Evolutionary conservation across 2,888 invertebrate genomes (phyloP), one percentile per base, ranked within the genome.

Genomic region (Cynaeus angustus): DNA sequence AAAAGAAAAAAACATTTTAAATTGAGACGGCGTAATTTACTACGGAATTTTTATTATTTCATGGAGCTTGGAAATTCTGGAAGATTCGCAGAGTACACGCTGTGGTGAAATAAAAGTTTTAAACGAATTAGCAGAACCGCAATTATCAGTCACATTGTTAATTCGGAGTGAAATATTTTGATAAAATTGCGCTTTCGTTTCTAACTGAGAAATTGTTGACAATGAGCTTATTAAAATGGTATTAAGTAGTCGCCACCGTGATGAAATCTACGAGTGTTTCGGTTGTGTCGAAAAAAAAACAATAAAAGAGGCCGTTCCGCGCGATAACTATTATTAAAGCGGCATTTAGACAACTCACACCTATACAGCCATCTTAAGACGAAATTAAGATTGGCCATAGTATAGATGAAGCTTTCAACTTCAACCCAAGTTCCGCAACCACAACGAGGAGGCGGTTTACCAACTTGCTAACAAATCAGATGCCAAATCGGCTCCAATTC

Each of bases 401-500:
- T n/a, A n/a, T n/a, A n/a, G n/a, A n/a, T n/a, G n/a, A n/a, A n/a
- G n/a, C n/a, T n/a, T n/a, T n/a, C n/a, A n/a, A n/a, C n/a, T n/a
- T n/a, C n/a, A n/a, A n/a, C n/a, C n/a, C n/a, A n/a, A 33, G 7
- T 33, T 7, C 33, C 2, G 33, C n/a, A 33, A 33, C 21, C 21
- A 4, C 2, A 33, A 33, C n/a, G 33, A 33, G 33, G 33, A n/a
- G n/a, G n/a, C 9, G 33, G 33, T 33, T 33, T 33, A 33, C 33
- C 33, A 4, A 21, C 21, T 4, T 33, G 9, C 33, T 12, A 46
- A 58, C 66, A 52, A 58, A 66, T 66, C 66, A 66, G 38, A 61
- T 67, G 41, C 52, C 45, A 14, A 67, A 45, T 43, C 38, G 48
- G 55, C 62, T 55, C 59, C 55, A 41, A 62, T 56, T 62, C 56